phyloP scores from a whole-genome alignment of 1,140 invertebrate genomes.

The Lysiphlebus fabarum region DNA sequence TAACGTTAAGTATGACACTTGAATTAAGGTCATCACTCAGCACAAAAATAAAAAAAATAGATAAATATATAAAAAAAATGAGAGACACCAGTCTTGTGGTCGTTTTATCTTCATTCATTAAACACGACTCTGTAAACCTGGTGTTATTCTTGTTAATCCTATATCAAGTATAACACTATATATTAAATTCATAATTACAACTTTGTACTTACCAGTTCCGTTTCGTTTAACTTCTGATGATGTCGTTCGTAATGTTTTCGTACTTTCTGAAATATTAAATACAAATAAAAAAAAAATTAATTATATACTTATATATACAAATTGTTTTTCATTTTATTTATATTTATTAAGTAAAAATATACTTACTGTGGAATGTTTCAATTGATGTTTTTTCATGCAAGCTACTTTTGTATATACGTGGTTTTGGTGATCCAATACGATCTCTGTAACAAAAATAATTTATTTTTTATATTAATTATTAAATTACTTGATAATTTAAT shows the following conservation, averaged over 20 bases:
- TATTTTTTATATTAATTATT: too few relatives aligned
- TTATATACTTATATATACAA: background rate
- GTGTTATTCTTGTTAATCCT: background rate
- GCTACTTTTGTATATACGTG: slow-evolving; percentile 52
- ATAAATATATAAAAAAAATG: too few relatives aligned
- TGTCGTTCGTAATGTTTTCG: slow-evolving; percentile 35
- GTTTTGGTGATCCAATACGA: slow-evolving; percentile 47
- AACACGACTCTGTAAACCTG: slow-evolving; percentile 6
- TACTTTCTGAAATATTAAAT: slow-evolving; percentile 39
- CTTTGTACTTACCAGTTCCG: slow-evolving; percentile 42
- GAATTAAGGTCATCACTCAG: too few relatives aligned
- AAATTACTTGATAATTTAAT: too few relatives aligned
- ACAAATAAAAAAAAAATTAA: slow-evolving; percentile 11
- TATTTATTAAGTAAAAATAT: background rate
- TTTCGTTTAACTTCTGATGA: slow-evolving; percentile 42
- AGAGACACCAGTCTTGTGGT: too few relatives aligned
- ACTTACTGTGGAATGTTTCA: slow-evolving; percentile 50
- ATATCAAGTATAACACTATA: too few relatives aligned
- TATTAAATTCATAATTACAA: slow-evolving; percentile 10
- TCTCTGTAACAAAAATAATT: slow-evolving; percentile 38
- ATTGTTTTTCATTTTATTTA: background rate
- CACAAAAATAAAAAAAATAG: too few relatives aligned
- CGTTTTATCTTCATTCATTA: background rate
- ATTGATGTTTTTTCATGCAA: slow-evolving; percentile 49
- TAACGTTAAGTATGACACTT: too few relatives aligned